Percentiles rank a stretch among this genome's conserved stretches.
Conservation (phyloP, 92 coral and sea anemone species). For the Porites lobata region DNA sequence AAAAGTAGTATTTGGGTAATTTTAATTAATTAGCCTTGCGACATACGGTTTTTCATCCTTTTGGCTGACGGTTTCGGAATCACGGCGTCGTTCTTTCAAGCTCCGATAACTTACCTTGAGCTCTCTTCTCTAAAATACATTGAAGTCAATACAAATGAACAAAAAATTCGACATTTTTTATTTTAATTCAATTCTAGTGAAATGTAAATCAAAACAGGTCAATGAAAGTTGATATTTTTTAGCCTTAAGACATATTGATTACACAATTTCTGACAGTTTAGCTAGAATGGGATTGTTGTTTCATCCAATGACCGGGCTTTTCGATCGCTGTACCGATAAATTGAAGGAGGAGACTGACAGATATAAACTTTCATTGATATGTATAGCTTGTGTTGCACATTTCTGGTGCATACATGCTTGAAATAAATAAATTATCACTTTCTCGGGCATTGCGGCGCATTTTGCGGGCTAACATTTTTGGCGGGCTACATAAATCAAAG, state of each 20-base stretch:
- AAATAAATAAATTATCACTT: constrained; percentile 24
- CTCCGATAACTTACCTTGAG: constrained; percentile 27
- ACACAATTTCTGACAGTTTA: constrained; percentile 34
- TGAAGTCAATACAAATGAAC: constrained; percentile 16
- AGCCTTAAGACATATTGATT: constrained; percentile 30
- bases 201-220: constrained; percentile 34
- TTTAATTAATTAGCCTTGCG: constrained; percentile 33
- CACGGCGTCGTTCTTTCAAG: constrained; percentile 34
- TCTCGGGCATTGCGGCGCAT: constrained; percentile 15
- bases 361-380: constrained; percentile 37
- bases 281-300: constrained; percentile 29
- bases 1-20: constrained; percentile 12
- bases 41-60: constrained; percentile 35
- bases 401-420: constrained; percentile 34
- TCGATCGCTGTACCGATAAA: constrained; percentile 38
- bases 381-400: constrained; percentile 35
- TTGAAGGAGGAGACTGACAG: constrained; percentile 35
- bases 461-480: constrained; percentile 22
- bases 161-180: too few species aligned
- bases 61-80: constrained; percentile 34
- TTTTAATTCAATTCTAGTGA: too few species aligned
- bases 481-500: constrained; percentile 16
- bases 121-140: constrained; percentile 35
- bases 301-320: constrained; percentile 35
- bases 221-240: constrained; percentile 36